phyloP scores from a whole-genome alignment of 37 sponge, comb jelly and placozoan genomes.

The Aphrocallistes beatrix region DNA sequence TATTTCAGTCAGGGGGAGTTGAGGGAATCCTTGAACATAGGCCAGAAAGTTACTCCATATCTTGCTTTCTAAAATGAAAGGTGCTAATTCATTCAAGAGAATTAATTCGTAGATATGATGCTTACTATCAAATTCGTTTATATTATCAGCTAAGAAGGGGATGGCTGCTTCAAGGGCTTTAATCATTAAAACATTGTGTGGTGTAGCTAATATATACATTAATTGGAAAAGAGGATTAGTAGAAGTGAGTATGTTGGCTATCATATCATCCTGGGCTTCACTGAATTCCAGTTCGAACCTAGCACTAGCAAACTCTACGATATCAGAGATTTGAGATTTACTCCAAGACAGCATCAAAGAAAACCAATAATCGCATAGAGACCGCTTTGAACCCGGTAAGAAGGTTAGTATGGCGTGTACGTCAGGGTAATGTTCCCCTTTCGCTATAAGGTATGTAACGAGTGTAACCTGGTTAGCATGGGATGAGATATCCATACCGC shows the following conservation, averaged over 20 bases:
- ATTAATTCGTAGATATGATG: neutral
- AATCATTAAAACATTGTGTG: neutral
- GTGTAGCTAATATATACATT: neutral
- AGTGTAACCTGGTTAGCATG: neutral
- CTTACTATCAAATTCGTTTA: neutral
- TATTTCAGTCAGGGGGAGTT: neutral
- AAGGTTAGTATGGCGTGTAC: neutral
- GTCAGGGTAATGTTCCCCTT: neutral
- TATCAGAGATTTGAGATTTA: neutral
- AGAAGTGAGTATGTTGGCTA: neutral
- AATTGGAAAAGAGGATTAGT: neutral
- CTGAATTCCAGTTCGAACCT: neutral
- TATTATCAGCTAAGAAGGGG: neutral
- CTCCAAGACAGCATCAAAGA: neutral
- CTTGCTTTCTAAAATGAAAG: neutral
- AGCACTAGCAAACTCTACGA: neutral
- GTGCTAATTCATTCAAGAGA: neutral
- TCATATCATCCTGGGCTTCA: neutral
- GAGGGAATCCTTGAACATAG: neutral
- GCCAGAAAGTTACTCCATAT: neutral
- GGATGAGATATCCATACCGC: neutral
- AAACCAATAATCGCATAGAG: neutral
- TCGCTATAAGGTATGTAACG: neutral
- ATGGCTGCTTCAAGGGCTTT: neutral
- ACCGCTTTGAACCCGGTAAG: neutral